Percentiles rank a stretch among this genome's conserved stretches.
These are phyloP conservation scores for Pristis pectinata DNA, from an alignment of 2,797 vertebrate genomes.

Conservation along the genomic window DNA sequence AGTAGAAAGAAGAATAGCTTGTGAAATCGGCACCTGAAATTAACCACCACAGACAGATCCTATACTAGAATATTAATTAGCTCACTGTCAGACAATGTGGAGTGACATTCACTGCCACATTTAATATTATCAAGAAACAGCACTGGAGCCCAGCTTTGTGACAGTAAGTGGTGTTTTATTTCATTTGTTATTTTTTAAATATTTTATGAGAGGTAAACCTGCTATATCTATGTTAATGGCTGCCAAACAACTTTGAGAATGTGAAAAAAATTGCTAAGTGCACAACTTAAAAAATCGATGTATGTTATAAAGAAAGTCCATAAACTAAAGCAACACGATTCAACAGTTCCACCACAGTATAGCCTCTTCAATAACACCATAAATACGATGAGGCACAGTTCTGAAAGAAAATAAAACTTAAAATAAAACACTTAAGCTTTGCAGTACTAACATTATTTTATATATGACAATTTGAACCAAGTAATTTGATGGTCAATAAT, in stretches of 20 bases:
- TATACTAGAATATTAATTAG: constrained; percentile 3
- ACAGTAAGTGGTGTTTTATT: neutral
- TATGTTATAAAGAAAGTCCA: neutral
- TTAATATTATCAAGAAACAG: neutral
- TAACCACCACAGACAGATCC: neutral
- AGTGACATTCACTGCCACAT: neutral
- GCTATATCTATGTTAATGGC: neutral
- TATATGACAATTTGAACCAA: neutral
- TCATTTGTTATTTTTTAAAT: neutral
- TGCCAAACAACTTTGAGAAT: neutral
- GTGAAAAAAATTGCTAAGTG: neutral
- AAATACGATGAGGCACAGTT: neutral
- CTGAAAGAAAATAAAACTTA: neutral
- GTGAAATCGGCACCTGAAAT: neutral
- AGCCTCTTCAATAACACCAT: neutral
- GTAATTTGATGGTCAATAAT: neutral
- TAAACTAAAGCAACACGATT: neutral
- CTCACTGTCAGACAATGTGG: neutral
- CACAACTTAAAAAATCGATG: neutral
- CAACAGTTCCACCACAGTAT: neutral
- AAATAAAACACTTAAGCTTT: neutral
- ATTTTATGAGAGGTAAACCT: neutral
- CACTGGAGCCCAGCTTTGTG: neutral
- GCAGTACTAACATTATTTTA: neutral
- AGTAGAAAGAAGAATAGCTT: neutral